Base-by-base conservation (phyloP, 2,113 vertebrate genomes). In the Aphelocoma coerulescens region DNA sequence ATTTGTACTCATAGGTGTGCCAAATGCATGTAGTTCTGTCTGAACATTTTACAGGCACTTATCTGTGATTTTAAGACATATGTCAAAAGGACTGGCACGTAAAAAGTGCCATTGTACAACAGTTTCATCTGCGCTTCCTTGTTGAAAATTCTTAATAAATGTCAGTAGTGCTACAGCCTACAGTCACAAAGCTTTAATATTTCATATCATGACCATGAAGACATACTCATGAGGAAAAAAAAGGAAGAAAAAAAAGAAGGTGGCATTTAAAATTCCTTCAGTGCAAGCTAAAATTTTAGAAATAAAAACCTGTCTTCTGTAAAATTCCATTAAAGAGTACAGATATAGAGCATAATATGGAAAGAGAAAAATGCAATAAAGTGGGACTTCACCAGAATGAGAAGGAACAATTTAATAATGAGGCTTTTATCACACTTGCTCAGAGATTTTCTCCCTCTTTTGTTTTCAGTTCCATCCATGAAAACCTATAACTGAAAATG, bases 391-490 rank as follows among this genome's bases (percentile, higher is more conserved):
- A 59, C 20, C 22, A 89, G 52, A 91, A 67, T 37, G 16, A 82
- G 39, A 68, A 80, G 16, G 13, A 84, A 6, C 30, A 78, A 81
- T 61, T 90, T 81, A 88, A 72, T 85, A 84, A 75, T 6, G 20
- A 81, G 32, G 19, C 16, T 87, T 93, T 73, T 88, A 73, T 12
- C 49, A 82, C 22, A 77, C n/a, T 83, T 80, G 20, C 59, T 91
- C 62, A 44, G 62, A 80, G 46, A 66, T 79, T 79, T 88, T 88
- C 54, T 92, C 51, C 24, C 37, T 91, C 55, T 80, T 95, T 95
- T 93, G 63, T 89, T 97, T 97, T 92, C 74, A 75, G n/a, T 71
- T 91, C 59, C 30, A 72, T 88, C 89, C 55, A 85, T 54, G 58
- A 92, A 91, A 94, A 87, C 41, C 20, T 67, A 5, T 24, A 85